Evolutionary conservation across 2,113 vertebrate genomes (phyloP), one percentile per base, ranked within the genome.

Genomic region (Sebastes schlegelii): DNA sequence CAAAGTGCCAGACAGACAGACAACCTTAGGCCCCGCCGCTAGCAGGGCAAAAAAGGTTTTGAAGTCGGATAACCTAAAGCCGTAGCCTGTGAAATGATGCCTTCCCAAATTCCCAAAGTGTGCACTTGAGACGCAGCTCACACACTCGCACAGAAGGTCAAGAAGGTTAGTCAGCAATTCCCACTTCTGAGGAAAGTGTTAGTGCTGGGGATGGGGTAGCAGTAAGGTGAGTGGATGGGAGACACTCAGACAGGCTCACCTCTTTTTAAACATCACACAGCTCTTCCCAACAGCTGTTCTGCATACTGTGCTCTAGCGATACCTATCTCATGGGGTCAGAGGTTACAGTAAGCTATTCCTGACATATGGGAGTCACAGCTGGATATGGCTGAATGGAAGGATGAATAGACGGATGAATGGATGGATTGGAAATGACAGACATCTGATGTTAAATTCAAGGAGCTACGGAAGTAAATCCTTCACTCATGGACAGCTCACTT

Each of bases 211-310:
- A 7, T 60, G 12, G 42, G 23, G 48, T 6, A 49, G 55, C 49
- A 10, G 62, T 57, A n/a, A 23, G 45, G 40, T 51, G 60, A 66
- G 58, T n/a, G n/a, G 70, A 60, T 42, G 42, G 63, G 64, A 86
- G 67, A 82, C 71, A 46, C 62, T 79, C 75, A 70, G 70, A 79
- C 55, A 62, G 55, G 26, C 13, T 19, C 16, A 58, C 45, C 8
- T 55, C 43, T 63, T 63, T 72, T 60, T 14, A 26, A 54, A 19
- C 51, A 61, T 77, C 71, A 68, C 16, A 67, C 45, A 66, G 46
- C 55, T 1, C 75, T 61, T 66, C 48, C 60, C 61, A 79, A 74
- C 86, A 89, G 85, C 83, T 90, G 88, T 48, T 81, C 58, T 69
- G 74, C 74, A 84, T 70, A 64, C 63, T 45, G 17, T 61, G 65